Conservation (phyloP, 1,140 invertebrate species). For the Aphelinus certus region DNA sequence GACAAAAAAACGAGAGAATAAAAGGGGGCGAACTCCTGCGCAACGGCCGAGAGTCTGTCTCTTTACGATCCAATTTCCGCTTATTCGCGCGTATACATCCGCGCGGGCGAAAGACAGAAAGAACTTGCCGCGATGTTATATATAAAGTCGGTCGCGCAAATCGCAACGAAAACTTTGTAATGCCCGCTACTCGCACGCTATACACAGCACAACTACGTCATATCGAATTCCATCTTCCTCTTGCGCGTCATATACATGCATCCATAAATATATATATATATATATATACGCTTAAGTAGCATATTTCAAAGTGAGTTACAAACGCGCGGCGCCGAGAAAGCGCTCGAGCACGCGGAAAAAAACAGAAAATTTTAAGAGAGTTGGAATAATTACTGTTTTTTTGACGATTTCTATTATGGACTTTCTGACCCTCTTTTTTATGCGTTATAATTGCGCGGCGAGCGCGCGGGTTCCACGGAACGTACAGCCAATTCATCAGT, state of each 20-base stretch:
- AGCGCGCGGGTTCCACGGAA: too few relatives aligned
- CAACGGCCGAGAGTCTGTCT: background rate
- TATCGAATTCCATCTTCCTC: conserved; percentile 34
- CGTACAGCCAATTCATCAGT: too few relatives aligned
- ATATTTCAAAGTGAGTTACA: conserved; percentile 30
- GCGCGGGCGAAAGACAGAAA: background rate
- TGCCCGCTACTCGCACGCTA: background rate
- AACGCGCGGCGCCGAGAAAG: conserved; percentile 5
- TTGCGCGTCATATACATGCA: too few relatives aligned
- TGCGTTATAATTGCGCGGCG: too few relatives aligned
- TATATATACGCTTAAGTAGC: conserved; percentile 22
- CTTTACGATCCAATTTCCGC: conserved; percentile 36
- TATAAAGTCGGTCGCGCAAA: conserved; percentile 35
- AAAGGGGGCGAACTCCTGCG: background rate
- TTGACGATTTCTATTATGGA: background rate
- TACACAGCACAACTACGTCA: conserved; percentile 10
- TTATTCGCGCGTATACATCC: conserved; percentile 28
- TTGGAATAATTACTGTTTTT: conserved; percentile 18
- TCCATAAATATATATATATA: too few relatives aligned
- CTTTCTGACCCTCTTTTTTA: too few relatives aligned
- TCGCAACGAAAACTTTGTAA: conserved; percentile 37
- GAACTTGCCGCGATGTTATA: background rate
- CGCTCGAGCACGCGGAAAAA: background rate
- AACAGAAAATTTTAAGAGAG: conserved; percentile 16
- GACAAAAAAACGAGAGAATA: conserved; percentile 12